phyloP scores from a whole-genome alignment of 2,113 vertebrate genomes.

The Myanophis thanlyinensis region DNA sequence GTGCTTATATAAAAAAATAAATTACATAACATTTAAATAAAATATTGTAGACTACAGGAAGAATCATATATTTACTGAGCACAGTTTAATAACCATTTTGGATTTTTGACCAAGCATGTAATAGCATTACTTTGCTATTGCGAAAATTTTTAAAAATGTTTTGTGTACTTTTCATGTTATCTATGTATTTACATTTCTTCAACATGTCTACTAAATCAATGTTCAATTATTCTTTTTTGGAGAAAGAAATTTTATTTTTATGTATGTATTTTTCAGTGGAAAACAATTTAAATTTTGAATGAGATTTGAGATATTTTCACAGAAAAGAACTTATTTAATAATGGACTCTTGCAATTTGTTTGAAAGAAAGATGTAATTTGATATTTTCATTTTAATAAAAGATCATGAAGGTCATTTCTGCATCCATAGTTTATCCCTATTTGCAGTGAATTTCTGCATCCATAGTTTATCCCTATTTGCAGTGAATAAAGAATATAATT shows the following conservation, averaged over 20 bases:
- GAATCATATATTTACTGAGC: not conserved
- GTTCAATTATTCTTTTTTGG: not conserved
- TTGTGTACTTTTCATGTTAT: not conserved
- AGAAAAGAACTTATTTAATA: not conserved
- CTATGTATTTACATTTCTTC: not conserved
- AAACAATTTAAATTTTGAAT: not conserved
- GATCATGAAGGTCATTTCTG: not conserved
- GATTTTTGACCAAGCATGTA: not conserved
- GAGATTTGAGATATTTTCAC: not conserved
- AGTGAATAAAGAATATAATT: not conserved
- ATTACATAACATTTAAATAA: not conserved
- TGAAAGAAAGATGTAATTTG: not conserved
- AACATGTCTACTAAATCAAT: not conserved
- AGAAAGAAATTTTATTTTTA: not conserved
- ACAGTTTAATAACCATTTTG: not conserved
- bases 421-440: not conserved
- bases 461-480: not conserved
- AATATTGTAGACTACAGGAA: not conserved
- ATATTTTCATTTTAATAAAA: not conserved
- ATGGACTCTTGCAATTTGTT: not conserved
- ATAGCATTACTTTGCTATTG: not conserved
- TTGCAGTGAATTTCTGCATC: not conserved
- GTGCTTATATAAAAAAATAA: not conserved
- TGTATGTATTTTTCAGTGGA: not conserved
- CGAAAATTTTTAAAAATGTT: not conserved